These are phyloP conservation scores for Microchirus variegatus DNA, from an alignment of 2,797 vertebrate genomes.

Conservation along the genomic window DNA sequence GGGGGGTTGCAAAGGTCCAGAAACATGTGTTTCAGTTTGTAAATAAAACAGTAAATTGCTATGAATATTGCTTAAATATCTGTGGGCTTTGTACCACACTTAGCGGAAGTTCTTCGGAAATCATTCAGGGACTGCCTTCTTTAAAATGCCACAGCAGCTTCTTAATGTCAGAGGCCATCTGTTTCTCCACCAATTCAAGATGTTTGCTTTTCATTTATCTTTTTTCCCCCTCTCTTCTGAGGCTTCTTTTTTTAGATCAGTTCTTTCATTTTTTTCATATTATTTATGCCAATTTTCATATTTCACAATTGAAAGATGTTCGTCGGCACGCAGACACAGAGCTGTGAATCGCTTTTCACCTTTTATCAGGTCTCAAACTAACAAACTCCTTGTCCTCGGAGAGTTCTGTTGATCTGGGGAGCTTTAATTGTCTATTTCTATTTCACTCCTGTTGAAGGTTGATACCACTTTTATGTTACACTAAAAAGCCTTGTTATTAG, in stretches of 20 bases:
- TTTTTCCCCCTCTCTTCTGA: slow-evolving; percentile 25
- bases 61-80: slow-evolving; percentile 83
- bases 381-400: not conserved
- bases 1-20: slow-evolving; percentile 54
- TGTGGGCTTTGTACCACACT: slow-evolving; percentile 78
- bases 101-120: slow-evolving; percentile 82
- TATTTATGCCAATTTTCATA: slow-evolving; percentile 51
- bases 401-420: too few species aligned
- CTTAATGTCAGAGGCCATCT: slow-evolving; percentile 83
- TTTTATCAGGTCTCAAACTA: slow-evolving; percentile 1
- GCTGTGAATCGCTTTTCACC: slow-evolving; percentile 9
- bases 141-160: slow-evolving; percentile 77
- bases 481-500: too few species aligned
- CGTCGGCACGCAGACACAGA: slow-evolving; percentile 14
- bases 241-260: slow-evolving; percentile 69
- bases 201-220: slow-evolving; percentile 75
- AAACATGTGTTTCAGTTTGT: slow-evolving; percentile 83
- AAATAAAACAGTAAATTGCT: slow-evolving; percentile 84
- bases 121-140: slow-evolving; percentile 77
- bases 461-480: too few species aligned
- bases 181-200: slow-evolving; percentile 81
- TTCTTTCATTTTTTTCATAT: slow-evolving; percentile 49
- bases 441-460: too few species aligned
- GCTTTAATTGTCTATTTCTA: too few species aligned
- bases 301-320: slow-evolving; percentile 24